Evolutionary conservation across 2,113 vertebrate genomes (phyloP).

Genomic region (Megatriorchis doriae): DNA sequence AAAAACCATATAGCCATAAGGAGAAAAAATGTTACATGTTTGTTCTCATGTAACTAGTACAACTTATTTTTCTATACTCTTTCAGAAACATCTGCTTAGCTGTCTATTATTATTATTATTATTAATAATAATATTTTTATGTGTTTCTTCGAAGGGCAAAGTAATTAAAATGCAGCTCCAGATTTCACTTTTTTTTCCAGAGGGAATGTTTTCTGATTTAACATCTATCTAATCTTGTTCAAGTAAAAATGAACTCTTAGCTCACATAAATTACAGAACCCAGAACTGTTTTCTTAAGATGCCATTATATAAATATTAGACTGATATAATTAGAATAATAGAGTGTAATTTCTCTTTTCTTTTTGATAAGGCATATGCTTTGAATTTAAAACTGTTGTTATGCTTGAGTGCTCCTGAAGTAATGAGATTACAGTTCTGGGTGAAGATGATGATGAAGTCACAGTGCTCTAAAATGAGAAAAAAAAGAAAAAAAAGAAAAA

Average conservation of each 20-base stretch:
- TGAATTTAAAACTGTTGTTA: background rate
- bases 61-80: background rate
- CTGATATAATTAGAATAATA: background rate
- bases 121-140: background rate
- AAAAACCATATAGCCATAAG: background rate
- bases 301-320: background rate
- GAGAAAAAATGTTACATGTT: background rate
- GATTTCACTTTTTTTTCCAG: background rate
- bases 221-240: background rate
- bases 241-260: background rate
- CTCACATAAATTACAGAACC: background rate
- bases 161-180: background rate
- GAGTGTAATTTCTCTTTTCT: background rate
- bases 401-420: background rate
- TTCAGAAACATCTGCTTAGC: background rate
- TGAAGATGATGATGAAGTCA: background rate
- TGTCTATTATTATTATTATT: background rate
- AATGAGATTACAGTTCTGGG: background rate
- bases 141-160: background rate
- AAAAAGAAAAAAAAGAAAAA: background rate
- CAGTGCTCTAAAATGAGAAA: background rate
- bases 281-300: background rate
- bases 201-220: background rate
- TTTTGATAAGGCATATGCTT: background rate
- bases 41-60: background rate